Conservation (phyloP, 2,888 invertebrate species). For the Phytoseiulus persimilis region DNA sequence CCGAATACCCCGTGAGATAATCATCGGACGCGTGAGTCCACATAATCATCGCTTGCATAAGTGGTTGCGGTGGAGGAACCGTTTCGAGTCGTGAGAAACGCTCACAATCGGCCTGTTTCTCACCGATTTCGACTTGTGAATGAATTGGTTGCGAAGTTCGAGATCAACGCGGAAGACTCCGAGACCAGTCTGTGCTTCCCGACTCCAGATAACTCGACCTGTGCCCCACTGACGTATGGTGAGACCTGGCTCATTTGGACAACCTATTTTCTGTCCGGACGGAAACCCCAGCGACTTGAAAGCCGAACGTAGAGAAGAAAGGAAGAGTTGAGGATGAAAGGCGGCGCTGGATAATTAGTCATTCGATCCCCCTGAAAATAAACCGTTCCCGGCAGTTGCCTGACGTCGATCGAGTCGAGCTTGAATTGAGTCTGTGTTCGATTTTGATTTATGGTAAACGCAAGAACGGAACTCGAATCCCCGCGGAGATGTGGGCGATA, state of each 20-base stretch:
- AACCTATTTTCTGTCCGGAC: too few relatives aligned
- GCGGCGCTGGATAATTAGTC: neutral
- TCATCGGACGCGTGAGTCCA: neutral
- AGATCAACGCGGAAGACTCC: too few relatives aligned
- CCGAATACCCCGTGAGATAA: neutral
- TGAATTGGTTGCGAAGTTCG: neutral
- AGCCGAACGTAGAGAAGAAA: too few relatives aligned
- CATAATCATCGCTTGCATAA: neutral
- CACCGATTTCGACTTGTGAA: neutral
- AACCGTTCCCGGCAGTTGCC: neutral
- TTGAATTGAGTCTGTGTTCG: neutral
- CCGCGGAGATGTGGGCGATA: neutral
- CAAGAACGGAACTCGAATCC: neutral
- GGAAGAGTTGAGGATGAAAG: neutral
- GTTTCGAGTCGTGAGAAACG: too few relatives aligned
- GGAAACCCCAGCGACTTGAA: too few relatives aligned
- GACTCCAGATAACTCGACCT: too few relatives aligned
- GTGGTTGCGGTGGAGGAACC: neutral
- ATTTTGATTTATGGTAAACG: neutral
- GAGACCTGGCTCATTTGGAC: too few relatives aligned
- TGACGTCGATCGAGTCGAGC: neutral
- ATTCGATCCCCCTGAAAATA: neutral
- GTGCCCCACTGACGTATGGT: too few relatives aligned
- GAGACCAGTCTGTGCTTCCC: too few relatives aligned
- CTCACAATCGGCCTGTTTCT: too few relatives aligned